phyloP scores from a whole-genome alignment of 2,113 vertebrate genomes.

The Centropristis striata region DNA sequence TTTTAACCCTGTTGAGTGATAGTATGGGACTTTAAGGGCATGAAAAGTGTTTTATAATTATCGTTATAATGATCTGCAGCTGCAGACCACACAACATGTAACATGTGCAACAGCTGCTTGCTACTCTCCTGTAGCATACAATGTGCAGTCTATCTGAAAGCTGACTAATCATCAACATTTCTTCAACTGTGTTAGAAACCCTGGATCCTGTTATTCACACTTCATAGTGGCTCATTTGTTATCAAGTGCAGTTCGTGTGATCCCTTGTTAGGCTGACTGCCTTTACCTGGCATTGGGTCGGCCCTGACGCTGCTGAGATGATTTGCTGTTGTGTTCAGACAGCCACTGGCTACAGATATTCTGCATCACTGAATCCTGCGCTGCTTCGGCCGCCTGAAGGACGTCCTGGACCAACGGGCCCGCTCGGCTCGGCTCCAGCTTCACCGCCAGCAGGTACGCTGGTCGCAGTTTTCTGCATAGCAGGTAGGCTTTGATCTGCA shows the following conservation, averaged over 20 bases:
- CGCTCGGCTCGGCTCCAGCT: conserved; percentile 88
- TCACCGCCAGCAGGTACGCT: conserved; percentile 94
- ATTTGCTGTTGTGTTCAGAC: conserved; percentile 86
- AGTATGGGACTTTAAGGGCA: not conserved
- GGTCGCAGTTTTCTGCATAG: conserved; percentile 93
- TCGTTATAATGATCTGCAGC: not conserved
- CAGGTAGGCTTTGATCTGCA: conserved; percentile 94
- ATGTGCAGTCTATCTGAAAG: not conserved
- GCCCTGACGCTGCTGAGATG: conserved; percentile 64
- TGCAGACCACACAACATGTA: not conserved
- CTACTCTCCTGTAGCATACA: not conserved
- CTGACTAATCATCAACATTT: not conserved
- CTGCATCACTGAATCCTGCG: conserved; percentile 89
- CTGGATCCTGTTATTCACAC: not conserved
- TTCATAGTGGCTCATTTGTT: not conserved
- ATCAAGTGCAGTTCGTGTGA: not conserved
- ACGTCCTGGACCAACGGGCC: conserved; percentile 91
- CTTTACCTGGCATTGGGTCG: conserved; percentile 74
- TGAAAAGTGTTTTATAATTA: not conserved
- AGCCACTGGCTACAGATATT: conserved; percentile 97
- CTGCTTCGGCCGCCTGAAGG: conserved; percentile 86
- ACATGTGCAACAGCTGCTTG: not conserved
- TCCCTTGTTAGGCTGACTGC: not conserved
- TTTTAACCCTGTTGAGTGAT: not conserved
- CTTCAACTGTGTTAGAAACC: conserved; percentile 2